Conservation (phyloP, 2,113 vertebrate genomes). For the Leucosticte australis region DNA sequence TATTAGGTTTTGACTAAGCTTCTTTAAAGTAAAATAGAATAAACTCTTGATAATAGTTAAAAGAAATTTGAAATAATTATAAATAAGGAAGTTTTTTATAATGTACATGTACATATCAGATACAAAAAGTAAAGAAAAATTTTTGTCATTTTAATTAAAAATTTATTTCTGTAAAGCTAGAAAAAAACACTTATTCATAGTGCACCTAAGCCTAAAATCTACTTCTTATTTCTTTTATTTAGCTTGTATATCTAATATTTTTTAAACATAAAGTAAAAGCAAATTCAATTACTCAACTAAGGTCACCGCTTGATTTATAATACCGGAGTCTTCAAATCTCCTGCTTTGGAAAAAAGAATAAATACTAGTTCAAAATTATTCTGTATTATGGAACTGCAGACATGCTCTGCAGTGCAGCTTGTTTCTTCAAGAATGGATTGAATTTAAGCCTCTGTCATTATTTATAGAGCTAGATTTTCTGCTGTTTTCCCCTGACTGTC, state of each 20-base stretch:
- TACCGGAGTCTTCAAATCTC: not conserved
- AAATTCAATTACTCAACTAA: not conserved
- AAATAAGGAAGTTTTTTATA: not conserved
- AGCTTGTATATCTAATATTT: not conserved
- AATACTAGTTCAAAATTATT: not conserved
- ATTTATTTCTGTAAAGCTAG: not conserved
- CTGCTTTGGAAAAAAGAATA: not conserved
- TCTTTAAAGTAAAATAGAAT: not conserved
- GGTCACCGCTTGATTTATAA: not conserved
- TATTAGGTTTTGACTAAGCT: not conserved
- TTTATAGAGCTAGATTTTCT: not conserved
- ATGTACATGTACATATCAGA: not conserved
- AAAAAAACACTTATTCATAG: not conserved
- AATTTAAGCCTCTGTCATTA: slow-evolving; percentile 10
- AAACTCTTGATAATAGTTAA: not conserved
- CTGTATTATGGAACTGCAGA: not conserved
- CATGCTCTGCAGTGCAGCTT: not conserved
- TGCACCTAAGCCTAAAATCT: not conserved
- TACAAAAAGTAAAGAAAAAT: not conserved
- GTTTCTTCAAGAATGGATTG: not conserved
- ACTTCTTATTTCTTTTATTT: not conserved
- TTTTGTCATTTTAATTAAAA: not conserved
- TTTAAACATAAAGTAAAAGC: not conserved
- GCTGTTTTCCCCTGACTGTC: not conserved
- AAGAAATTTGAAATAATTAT: not conserved